These are phyloP conservation scores for Ptyas mucosa DNA, from an alignment of 2,113 vertebrate genomes.

Conservation along the genomic window DNA sequence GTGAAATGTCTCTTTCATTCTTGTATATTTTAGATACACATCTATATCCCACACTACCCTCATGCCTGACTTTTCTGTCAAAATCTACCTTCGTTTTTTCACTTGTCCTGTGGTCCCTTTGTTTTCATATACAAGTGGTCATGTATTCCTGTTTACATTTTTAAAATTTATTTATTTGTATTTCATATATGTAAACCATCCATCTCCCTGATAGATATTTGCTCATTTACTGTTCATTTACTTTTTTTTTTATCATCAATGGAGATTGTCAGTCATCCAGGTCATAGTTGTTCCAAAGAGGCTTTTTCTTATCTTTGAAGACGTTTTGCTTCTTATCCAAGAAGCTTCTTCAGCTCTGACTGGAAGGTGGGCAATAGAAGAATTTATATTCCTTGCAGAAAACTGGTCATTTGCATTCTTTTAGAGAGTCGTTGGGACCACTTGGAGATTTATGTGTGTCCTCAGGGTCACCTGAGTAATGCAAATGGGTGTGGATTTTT, in stretches of 20 bases:
- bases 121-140: not conserved
- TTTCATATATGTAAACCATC: not conserved
- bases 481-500: no score
- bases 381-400: no score
- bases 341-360: no score
- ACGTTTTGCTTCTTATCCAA: no score
- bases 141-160: not conserved
- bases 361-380: no score
- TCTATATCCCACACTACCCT: not conserved
- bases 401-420: no score
- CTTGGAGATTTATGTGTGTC: no score
- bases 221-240: not conserved
- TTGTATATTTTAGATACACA: not conserved
- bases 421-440: no score
- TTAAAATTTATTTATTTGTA: not conserved
- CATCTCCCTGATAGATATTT: not conserved
- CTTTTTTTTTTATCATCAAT: not conserved
- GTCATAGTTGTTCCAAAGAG: no score
- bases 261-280: no score
- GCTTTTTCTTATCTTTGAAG: no score
- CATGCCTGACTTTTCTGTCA: not conserved
- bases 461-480: no score
- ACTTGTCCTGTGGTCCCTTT: not conserved
- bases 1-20: constrained; percentile 10
- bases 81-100: constrained; percentile 15